Base-by-base conservation (phyloP, 2,888 invertebrate species). In the Euplexia lucipara region DNA sequence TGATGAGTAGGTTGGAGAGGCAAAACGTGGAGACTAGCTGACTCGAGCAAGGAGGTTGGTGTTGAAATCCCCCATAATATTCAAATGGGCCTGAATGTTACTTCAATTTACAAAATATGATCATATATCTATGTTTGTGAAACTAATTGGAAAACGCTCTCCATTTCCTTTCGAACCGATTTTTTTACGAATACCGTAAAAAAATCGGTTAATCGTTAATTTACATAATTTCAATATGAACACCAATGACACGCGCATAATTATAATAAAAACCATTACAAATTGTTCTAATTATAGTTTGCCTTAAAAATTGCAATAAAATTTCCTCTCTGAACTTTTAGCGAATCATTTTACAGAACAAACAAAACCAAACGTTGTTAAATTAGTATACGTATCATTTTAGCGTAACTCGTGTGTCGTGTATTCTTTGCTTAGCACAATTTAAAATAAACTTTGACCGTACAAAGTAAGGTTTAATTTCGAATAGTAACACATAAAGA, bases 261-360 rank as follows among this genome's bases (percentile, higher is more conserved):
- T 64, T 48, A 58, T 53, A 47, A 22, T 49, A 60, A 41, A 52
- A 56, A 35, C 39, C 34, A 60, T 65, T 63, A 44, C 47, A 47
- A 57, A 64, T 49, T 56, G 58, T 30, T 51, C 44, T 73, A 59
- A 73, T 68, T 69, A 58, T 12, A 53, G 47, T 26, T 44, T 42
- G 34, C 41, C 10, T 58, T 18, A 18, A 39, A 56, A 74, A 63
- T 20, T 10, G 42, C 52, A 64, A 59, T 59, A 12, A 30, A 58
- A 60, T 61, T 65, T 48, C 18, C 45, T 47, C 53, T 58, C 16
- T 12, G 44, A 67, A 78, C 51, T 51, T 48, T 49, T 59, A 42
- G 35, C 22, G 30, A 35, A 44, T 48, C 0, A 1, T 9, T n/a
- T 6, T 16, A n/a, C 0, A 2, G 1, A 8, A 20, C 30, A 57